Evolutionary conservation across 1,140 invertebrate species (phyloP).

Genomic region (Zaprionus africanus): DNA sequence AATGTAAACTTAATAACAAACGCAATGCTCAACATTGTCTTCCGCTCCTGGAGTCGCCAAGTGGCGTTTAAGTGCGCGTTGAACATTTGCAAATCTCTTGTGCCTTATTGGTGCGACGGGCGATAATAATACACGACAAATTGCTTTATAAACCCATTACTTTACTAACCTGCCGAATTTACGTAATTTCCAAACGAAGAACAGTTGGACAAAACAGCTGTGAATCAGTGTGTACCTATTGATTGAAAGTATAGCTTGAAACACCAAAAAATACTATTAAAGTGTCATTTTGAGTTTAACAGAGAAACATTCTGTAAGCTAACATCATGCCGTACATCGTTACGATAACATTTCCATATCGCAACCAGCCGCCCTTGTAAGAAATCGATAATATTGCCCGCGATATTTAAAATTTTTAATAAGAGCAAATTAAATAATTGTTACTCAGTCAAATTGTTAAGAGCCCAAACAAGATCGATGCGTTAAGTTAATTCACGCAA

Average conservation of each 20-base stretch:
- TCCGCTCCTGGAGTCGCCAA: not conserved
- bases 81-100: not conserved
- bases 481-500: too few species aligned
- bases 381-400: not conserved
- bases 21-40: not conserved
- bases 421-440: too few species aligned
- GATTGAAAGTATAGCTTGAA: not conserved
- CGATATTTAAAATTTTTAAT: too few species aligned
- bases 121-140: not conserved
- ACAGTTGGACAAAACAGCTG: slow-evolving; percentile 61
- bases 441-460: too few species aligned
- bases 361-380: not conserved
- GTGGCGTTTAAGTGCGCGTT: not conserved
- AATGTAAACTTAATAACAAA: slow-evolving; percentile 22
- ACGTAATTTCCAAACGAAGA: slow-evolving; percentile 63
- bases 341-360: not conserved
- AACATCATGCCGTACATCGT: not conserved
- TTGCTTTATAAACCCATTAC: slow-evolving; percentile 32
- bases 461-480: too few species aligned
- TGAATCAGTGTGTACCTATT: slow-evolving; percentile 38
- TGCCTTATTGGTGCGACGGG: not conserved
- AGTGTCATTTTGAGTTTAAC: slow-evolving; percentile 30
- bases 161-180: slow-evolving; percentile 79
- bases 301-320: not conserved
- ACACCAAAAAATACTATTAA: slow-evolving; percentile 20